Evolutionary conservation across 2,113 vertebrate species (phyloP).

Genomic region (Entomyzon cyanotis): DNA sequence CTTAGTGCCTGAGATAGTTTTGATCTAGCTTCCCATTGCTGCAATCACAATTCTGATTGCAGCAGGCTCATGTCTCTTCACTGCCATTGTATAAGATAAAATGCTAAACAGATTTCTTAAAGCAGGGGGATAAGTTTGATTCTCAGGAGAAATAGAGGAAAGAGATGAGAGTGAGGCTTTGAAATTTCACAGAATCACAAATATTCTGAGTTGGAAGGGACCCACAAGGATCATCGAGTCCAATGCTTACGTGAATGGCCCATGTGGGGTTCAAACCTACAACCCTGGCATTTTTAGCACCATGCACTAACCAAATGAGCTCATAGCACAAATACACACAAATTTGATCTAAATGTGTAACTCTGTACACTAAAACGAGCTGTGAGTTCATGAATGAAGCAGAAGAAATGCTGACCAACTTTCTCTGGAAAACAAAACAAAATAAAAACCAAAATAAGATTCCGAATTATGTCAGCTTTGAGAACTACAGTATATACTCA

Average conservation of each 20-base stretch:
- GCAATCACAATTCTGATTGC: not conserved
- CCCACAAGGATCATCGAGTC: not conserved
- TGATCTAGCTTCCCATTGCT: not conserved
- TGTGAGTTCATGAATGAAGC: not conserved
- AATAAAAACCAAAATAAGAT: not conserved
- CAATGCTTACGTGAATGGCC: accelerated
- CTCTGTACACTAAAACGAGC: not conserved
- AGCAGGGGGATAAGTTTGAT: not conserved
- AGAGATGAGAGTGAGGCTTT: not conserved
- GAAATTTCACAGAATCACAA: not conserved
- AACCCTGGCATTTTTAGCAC: not conserved
- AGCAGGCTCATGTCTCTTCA: not conserved
- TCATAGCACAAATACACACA: not conserved
- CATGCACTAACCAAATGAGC: not conserved
- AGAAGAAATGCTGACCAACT: not conserved
- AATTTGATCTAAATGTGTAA: not conserved
- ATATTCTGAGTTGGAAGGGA: not conserved
- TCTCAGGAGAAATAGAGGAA: not conserved
- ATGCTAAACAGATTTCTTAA: not conserved
- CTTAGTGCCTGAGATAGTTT: not conserved
- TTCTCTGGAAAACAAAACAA: not conserved
- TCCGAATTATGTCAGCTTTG: not conserved
- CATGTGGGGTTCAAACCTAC: not conserved
- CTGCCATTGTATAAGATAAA: not conserved
- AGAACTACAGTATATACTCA: not conserved